Conservation (phyloP, 1,140 invertebrate species). For the Bilobella aurantiaca region DNA sequence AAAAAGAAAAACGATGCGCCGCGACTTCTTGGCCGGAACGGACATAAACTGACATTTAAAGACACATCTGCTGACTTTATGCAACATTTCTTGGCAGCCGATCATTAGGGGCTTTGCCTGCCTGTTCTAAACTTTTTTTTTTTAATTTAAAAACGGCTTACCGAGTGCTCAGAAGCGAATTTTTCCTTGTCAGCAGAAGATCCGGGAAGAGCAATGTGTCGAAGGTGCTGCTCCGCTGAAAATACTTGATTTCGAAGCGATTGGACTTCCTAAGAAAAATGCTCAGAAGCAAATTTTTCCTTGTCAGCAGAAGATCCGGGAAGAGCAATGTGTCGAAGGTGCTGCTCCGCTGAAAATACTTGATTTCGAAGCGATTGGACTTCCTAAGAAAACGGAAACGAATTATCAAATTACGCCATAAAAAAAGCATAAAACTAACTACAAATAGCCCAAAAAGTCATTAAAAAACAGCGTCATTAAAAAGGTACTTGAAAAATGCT, state of each 20-base stretch:
- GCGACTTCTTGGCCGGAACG: too few relatives aligned
- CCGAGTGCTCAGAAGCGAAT: slow-evolving; percentile 77
- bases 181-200: slow-evolving; percentile 68
- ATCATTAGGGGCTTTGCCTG: not conserved
- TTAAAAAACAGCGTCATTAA: not conserved
- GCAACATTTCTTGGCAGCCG: not conserved
- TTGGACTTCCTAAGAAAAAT: slow-evolving; percentile 69
- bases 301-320: slow-evolving; percentile 66
- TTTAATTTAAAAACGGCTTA: slow-evolving; percentile 49
- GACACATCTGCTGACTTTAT: too few relatives aligned
- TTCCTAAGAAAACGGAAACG: slow-evolving; percentile 59
- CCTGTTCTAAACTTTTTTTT: too few relatives aligned
- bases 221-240: slow-evolving; percentile 71
- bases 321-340: slow-evolving; percentile 64
- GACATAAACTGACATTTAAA: too few relatives aligned
- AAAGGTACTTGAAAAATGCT: too few relatives aligned
- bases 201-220: slow-evolving; percentile 65
- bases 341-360: slow-evolving; percentile 73
- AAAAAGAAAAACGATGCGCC: not conserved
- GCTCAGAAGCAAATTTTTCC: slow-evolving; percentile 70
- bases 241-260: slow-evolving; percentile 68
- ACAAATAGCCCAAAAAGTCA: not conserved
- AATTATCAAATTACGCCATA: slow-evolving; percentile 45
- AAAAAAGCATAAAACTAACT: slow-evolving; percentile 15
- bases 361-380: slow-evolving; percentile 70